phyloP scores from a whole-genome alignment of 2,888 invertebrate species.

The Rotaria magnacalcarata region DNA sequence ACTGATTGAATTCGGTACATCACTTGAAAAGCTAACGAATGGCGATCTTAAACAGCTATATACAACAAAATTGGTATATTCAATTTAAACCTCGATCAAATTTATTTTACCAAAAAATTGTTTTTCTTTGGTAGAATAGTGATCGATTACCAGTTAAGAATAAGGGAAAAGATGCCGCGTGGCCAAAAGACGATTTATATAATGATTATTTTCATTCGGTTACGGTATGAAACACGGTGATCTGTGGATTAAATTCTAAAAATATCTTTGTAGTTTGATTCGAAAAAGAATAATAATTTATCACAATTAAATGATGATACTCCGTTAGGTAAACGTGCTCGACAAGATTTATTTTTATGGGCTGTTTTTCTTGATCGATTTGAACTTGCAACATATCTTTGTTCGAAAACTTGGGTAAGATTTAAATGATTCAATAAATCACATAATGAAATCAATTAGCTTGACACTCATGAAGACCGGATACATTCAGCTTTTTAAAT shows the following conservation, averaged over 20 bases:
- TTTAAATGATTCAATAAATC: neutral
- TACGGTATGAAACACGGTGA: too few relatives aligned
- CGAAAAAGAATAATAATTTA: neutral
- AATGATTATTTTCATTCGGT: neutral
- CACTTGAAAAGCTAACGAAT: neutral
- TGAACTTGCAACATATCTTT: constrained; percentile 18
- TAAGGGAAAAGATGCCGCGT: neutral
- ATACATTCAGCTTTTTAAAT: too few relatives aligned
- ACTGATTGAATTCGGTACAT: neutral
- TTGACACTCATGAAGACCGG: too few relatives aligned
- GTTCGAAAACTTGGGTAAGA: constrained; percentile 32
- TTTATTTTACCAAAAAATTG: too few relatives aligned
- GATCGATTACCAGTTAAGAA: neutral
- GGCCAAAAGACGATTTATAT: neutral
- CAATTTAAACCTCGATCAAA: too few relatives aligned
- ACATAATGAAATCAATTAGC: too few relatives aligned
- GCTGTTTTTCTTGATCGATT: constrained; percentile 17
- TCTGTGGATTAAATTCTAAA: neutral
- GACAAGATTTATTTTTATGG: constrained; percentile 24
- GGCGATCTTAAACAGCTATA: neutral
- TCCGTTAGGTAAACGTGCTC: neutral
- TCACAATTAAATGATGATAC: too few relatives aligned
- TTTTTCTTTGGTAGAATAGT: neutral
- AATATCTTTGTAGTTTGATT: neutral
- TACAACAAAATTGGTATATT: too few relatives aligned